phyloP scores from a whole-genome alignment of 64 coral and sea anemone species.

The Pachyseris speciosa region DNA sequence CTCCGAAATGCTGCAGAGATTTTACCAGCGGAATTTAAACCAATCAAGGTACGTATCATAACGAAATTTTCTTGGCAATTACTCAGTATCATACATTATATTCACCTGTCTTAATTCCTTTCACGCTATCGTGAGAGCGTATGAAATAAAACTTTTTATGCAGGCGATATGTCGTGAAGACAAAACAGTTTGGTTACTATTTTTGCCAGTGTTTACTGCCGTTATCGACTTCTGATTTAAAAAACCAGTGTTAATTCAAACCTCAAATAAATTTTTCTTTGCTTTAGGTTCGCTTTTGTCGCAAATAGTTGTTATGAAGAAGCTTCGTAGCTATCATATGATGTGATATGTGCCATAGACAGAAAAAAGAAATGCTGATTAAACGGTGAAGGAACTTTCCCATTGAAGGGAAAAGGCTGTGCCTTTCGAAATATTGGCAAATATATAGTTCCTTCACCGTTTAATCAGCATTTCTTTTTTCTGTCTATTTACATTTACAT shows the following conservation, averaged over 20 bases:
- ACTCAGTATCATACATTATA: constrained; percentile 4
- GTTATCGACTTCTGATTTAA: neutral
- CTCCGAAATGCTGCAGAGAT: neutral
- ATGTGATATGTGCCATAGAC: too few species aligned
- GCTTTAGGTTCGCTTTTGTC: too few species aligned
- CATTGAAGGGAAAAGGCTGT: too few species aligned
- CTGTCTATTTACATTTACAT: too few species aligned
- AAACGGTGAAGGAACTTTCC: too few species aligned
- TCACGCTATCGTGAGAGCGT: neutral
- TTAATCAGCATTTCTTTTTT: too few species aligned
- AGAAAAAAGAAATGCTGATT: too few species aligned
- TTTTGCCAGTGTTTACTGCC: neutral
- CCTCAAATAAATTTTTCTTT: too few species aligned
- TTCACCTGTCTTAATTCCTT: constrained; percentile 1
- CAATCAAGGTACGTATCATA: neutral
- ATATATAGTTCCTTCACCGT: too few species aligned
- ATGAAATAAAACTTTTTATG: neutral
- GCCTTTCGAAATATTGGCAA: too few species aligned
- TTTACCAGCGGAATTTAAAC: neutral
- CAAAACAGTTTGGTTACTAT: neutral
- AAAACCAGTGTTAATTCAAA: neutral
- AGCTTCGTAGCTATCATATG: too few species aligned
- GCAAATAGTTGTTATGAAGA: too few species aligned
- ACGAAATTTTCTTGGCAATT: neutral
- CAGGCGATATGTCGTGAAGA: neutral